phyloP scores from a whole-genome alignment of 2,113 vertebrate genomes.

The Myotis davidii region DNA sequence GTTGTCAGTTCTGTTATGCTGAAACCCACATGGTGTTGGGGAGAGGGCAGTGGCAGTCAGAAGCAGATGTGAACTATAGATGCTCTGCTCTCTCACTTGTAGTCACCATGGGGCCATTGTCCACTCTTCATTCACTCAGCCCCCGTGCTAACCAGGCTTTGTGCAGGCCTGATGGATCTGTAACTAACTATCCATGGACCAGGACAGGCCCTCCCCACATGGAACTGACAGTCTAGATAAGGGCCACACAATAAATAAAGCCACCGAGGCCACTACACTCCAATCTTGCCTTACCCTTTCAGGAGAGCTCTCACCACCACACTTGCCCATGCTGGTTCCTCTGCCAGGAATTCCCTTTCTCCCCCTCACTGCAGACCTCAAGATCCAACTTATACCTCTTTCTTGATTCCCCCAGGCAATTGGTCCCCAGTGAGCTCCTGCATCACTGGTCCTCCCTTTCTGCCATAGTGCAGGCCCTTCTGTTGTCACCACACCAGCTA shows the following conservation, averaged over 20 bases:
- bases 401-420: neutral
- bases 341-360: neutral
- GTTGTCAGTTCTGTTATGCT: no score
- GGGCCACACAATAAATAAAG: neutral
- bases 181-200: neutral
- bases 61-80: neutral
- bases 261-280: neutral
- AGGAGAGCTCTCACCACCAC: neutral
- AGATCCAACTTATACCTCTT: neutral
- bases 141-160: neutral
- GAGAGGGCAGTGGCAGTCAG: no score
- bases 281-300: neutral
- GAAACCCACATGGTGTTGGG: neutral
- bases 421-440: neutral
- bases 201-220: neutral
- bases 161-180: neutral
- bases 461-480: neutral
- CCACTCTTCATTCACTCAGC: neutral
- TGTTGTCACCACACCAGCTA: neutral
- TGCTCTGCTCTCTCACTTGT: neutral
- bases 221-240: neutral
- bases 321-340: neutral
- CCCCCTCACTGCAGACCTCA: neutral
- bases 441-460: neutral
- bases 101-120: rapidly evolving